Evolutionary conservation across 64 coral and sea anemone species (phyloP).

Genomic region (Catalaphyllia jardinei): DNA sequence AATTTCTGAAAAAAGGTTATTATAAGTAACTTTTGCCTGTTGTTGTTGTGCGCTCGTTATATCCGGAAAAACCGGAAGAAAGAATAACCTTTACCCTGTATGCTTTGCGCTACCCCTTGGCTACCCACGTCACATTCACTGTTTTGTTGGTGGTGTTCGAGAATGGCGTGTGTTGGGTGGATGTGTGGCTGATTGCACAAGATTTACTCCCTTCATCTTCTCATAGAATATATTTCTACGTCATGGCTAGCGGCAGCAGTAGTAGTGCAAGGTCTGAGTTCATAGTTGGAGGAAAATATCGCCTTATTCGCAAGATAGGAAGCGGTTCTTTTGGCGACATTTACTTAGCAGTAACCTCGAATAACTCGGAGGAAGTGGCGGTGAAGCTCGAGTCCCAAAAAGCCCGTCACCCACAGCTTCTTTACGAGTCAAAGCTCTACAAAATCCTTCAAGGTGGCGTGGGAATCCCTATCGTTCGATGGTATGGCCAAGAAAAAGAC

Average conservation of each 20-base stretch:
- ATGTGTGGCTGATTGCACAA: constrained; percentile 16
- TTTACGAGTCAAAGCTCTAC: constrained; percentile 98
- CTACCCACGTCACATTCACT: constrained; percentile 93
- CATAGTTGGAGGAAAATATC: constrained; percentile 95
- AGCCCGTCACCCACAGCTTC: constrained; percentile 97
- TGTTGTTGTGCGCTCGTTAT: neutral
- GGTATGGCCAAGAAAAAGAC: constrained; percentile 96
- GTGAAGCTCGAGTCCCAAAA: constrained; percentile 97
- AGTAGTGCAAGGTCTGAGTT: constrained; percentile 77
- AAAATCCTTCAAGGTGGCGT: constrained; percentile 96
- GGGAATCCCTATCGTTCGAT: constrained; percentile 91
- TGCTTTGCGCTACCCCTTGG: constrained; percentile 76
- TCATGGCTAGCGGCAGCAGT: constrained; percentile 90
- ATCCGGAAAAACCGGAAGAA: constrained; percentile 36
- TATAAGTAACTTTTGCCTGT: neutral
- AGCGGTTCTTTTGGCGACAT: constrained; percentile 99
- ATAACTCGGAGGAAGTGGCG: constrained; percentile 90
- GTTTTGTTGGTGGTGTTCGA: constrained; percentile 50
- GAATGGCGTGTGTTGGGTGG: constrained; percentile 52
- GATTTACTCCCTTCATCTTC: constrained; percentile 4
- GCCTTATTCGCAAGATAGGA: constrained; percentile 95
- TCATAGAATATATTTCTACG: constrained; percentile 19
- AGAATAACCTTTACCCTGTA: constrained; percentile 31
- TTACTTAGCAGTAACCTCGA: constrained; percentile 88
- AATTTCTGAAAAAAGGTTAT: neutral